A percentile compares a stretch with the other conserved stretches of the same genome.
Evolutionary conservation across 2,113 vertebrate genomes (phyloP).

Genomic region (Platanista minor): DNA sequence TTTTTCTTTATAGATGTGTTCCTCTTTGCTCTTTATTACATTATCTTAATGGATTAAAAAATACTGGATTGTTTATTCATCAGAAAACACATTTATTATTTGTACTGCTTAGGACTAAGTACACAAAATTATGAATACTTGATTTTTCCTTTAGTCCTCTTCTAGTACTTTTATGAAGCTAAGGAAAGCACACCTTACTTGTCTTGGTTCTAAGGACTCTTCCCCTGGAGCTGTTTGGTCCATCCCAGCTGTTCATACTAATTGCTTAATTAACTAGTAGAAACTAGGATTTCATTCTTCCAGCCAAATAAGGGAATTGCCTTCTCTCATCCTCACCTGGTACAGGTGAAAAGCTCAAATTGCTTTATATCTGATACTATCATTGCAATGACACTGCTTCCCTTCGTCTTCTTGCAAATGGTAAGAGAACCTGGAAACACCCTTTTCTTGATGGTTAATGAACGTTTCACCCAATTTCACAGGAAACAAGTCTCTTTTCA

Average conservation of each 20-base stretch:
- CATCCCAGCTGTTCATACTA: constrained; percentile 17
- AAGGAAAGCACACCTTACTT: neutral
- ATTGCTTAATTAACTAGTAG: constrained; percentile 39
- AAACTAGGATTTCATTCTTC: neutral
- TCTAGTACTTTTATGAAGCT: neutral
- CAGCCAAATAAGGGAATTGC: constrained; percentile 21
- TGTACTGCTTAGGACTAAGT: neutral
- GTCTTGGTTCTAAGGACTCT: neutral
- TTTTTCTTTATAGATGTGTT: neutral
- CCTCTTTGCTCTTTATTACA: neutral
- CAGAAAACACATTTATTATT: constrained; percentile 26
- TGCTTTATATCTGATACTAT: neutral
- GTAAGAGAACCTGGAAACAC: neutral
- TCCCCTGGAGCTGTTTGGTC: constrained; percentile 45
- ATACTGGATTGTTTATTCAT: neutral
- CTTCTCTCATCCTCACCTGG: neutral
- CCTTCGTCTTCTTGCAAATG: neutral
- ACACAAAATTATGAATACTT: neutral
- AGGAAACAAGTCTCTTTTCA: constrained; percentile 16
- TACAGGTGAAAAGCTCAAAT: neutral
- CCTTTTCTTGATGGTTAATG: neutral
- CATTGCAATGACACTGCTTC: neutral
- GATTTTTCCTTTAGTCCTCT: neutral
- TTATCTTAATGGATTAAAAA: constrained; percentile 8
- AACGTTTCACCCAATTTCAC: neutral